Evolutionary conservation across 2,113 vertebrate species (phyloP), one percentile per base, ranked within the genome.

Genomic region (Pseudorhombus dupliciocellatus): DNA sequence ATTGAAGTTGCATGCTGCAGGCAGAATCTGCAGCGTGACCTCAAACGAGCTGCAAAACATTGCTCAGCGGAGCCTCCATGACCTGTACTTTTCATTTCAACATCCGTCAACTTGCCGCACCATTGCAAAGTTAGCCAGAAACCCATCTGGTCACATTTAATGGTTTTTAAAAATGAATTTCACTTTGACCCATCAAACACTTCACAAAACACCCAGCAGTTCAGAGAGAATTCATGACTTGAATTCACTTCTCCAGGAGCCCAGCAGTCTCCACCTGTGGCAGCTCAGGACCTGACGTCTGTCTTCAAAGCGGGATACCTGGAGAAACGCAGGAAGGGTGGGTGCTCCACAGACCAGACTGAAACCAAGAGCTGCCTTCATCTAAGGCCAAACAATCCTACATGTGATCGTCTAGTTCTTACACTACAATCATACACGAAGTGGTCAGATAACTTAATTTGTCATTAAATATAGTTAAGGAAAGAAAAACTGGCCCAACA

Each of bases 241-340:
- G 11, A 31, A 28, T n/a, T 31, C 37, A 4, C 14, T 78, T 89
- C 79, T 79, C 48, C 85, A 96, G 95, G 94, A 87, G 90, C 81
- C n/a, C 94, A 94, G 76, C 95, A 95, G 65, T 94, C 93, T 72
- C 95, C 94, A 85, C 94, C 95, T 24, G 65, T 98, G 84, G 95
- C 97, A 46, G 96, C 95, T 40, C 96, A 97, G 77, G 97, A 98
- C 74, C 95, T 99, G 72, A 87, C 82, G 1, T 94, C 91, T 63
- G 92, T 97, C 81, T 91, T 97, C 70, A 98, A 97, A 81, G 92
- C 95, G 44, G 97, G 98, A 52, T 96, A 97, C 84, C 93, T 99
- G 55, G 98, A 99, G 91, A 99, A 99, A 88, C 96, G 96, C 51
- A 95, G 97, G 75, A 99, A 99, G 93, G 98, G 98, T 94, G 66